Base-by-base conservation (phyloP, 2,797 vertebrate genomes). In the Pantherophis alleghaniensis region DNA sequence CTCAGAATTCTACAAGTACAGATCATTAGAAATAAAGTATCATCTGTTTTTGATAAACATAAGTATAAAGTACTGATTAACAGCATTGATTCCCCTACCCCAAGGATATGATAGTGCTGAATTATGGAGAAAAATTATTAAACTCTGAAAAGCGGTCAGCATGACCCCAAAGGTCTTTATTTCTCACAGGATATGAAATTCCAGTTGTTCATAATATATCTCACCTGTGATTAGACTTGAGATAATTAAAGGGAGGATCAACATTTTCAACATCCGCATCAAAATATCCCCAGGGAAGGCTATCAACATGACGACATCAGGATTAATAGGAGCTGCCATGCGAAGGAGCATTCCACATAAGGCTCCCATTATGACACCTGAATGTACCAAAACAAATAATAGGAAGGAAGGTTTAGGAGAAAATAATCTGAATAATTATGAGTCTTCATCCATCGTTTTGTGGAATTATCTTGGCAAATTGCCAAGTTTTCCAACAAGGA, bases 181-280 rank as follows among this genome's bases (percentile, higher is more conserved):
- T 88, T 87, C 87, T 32, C 87, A 92, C 69, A 92, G 91, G 95
- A 94, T 92, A 89, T 86, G 92, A 95, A 86, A 79, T 94, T 94
- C 86, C 89, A 86, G 92, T 91, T 3, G 32, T 95, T 91, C n/a
- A 91, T 95, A 93, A 95, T 90, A 94, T 87, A 92, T 61, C 96
- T 97, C 94, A 99, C 99, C 99, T 98, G 99, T 99, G 97, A 99
- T 99, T 98, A 99, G 98, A 98, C 99, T 99, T 97, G 99, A 99
- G 97, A 99, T 99, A 97, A 99, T 99, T 90, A 99, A 98, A 89
- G 99, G 99, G 90, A 99, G 98, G 95, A 99, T 99, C 96, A 99
- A 97, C 99, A 99, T 99, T 97, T 99, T 99, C 94, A 99, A 97
- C 99, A 99, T 99, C 97, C 99, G 98, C 99, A 99, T 99, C 94